Percentiles rank a stretch among this genome's conserved stretches.
Conservation (phyloP, 2,888 invertebrate species). For the Diarsia dahlii region DNA sequence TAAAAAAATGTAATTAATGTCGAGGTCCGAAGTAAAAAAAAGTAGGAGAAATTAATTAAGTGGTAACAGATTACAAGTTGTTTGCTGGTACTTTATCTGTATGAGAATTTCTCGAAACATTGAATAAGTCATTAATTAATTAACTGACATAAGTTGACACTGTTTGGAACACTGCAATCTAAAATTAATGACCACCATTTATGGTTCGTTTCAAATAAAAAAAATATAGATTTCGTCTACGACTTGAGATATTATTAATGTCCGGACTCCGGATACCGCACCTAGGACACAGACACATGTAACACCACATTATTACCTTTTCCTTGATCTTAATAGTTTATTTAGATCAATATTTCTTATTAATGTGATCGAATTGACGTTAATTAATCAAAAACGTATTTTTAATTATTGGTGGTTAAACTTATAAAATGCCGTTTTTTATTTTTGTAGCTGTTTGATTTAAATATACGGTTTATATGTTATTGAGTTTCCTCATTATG, state of each 20-base stretch:
- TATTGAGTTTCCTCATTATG: slow-evolving; percentile 37
- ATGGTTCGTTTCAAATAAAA: slow-evolving; percentile 57
- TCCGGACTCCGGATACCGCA: slow-evolving; percentile 66
- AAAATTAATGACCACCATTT: slow-evolving; percentile 59
- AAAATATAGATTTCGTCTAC: slow-evolving; percentile 51
- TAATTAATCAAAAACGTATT: slow-evolving; percentile 45
- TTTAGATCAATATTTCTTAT: slow-evolving; percentile 60
- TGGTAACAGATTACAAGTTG: slow-evolving; percentile 19
- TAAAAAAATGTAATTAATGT: slow-evolving; percentile 36
- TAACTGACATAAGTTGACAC: slow-evolving; percentile 42
- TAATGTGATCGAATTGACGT: slow-evolving; percentile 53
- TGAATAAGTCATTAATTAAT: slow-evolving; percentile 53
- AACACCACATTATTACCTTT: slow-evolving; percentile 54
- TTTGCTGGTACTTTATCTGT: slow-evolving; percentile 21
- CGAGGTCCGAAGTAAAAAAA: slow-evolving; percentile 22
- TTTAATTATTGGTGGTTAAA: slow-evolving; percentile 36
- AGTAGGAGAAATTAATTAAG: slow-evolving; percentile 45
- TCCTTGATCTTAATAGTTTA: slow-evolving; percentile 66
- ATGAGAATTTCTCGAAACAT: slow-evolving; percentile 7
- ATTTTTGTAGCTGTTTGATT: slow-evolving; percentile 7
- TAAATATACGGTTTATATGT: slow-evolving; percentile 3
- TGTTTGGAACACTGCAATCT: slow-evolving; percentile 51
- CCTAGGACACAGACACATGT: slow-evolving; percentile 55
- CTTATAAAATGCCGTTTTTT: slow-evolving; percentile 19
- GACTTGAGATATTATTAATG: slow-evolving; percentile 54